Conservation (phyloP, 92 coral and sea anemone species). For the Chrysogorgia sp. region DNA sequence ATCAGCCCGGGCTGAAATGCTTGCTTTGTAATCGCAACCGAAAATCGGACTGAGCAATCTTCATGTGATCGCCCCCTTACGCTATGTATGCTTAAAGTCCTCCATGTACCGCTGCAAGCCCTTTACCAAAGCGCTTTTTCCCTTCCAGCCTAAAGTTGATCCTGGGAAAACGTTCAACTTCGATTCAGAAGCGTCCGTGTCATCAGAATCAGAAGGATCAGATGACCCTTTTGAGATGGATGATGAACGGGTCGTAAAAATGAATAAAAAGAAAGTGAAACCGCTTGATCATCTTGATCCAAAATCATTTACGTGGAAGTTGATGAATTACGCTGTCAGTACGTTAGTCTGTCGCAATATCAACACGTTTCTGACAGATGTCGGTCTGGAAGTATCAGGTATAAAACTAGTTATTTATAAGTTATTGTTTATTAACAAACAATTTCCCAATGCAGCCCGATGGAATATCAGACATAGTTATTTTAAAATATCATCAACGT, state of each 20-base stretch:
- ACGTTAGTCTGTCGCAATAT: conserved; percentile 74
- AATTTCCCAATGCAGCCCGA: too few relatives aligned
- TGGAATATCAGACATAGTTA: too few relatives aligned
- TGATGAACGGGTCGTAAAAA: conserved; percentile 50
- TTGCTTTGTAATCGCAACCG: too few relatives aligned
- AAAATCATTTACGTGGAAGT: conserved; percentile 87
- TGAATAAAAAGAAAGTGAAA: conserved; percentile 63
- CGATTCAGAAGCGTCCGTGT: conserved; percentile 72
- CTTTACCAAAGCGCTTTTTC: not conserved
- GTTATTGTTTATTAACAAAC: not conserved
- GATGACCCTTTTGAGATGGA: conserved; percentile 74
- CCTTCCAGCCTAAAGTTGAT: conserved; percentile 31
- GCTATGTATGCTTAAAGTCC: too few relatives aligned
- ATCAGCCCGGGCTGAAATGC: too few relatives aligned
- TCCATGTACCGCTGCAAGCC: too few relatives aligned
- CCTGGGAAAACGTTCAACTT: conserved; percentile 33
- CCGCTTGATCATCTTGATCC: conserved; percentile 86
- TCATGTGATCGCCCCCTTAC: too few relatives aligned
- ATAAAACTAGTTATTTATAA: not conserved
- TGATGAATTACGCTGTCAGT: conserved; percentile 89
- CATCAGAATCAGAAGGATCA: conserved; percentile 73
- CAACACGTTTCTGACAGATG: conserved; percentile 81
- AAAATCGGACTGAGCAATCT: too few relatives aligned
- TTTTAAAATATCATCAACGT: too few relatives aligned
- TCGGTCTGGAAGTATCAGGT: conserved; percentile 94